phyloP scores from a whole-genome alignment of 1,140 invertebrate genomes.

The Zaprionus taronus region DNA sequence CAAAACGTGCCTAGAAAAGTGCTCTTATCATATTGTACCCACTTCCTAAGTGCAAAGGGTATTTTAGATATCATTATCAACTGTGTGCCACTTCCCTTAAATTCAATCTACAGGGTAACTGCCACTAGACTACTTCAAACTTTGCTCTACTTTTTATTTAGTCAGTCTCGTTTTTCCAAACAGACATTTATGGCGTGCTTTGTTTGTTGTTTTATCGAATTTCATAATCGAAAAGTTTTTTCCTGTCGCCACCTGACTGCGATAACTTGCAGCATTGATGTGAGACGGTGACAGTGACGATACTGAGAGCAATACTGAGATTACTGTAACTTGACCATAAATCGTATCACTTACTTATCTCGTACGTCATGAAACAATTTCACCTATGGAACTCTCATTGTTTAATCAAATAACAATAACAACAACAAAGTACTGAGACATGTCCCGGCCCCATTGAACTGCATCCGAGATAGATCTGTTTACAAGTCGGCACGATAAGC shows the following conservation, averaged over 20 bases:
- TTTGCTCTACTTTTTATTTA: neutral
- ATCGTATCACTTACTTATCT: slow-evolving; percentile 56
- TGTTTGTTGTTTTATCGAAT: slow-evolving; percentile 51
- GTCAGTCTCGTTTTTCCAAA: slow-evolving; percentile 11
- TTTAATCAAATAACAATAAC: slow-evolving; percentile 1
- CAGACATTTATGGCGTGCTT: slow-evolving; percentile 55
- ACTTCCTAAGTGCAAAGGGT: neutral
- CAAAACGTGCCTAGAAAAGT: neutral
- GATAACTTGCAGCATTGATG: neutral
- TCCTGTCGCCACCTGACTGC: neutral
- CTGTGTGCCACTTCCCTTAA: neutral
- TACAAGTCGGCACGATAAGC: slow-evolving; percentile 60
- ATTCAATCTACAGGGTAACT: neutral
- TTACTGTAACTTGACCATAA: neutral
- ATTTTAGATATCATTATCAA: slow-evolving; percentile 1
- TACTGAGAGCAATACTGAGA: neutral
- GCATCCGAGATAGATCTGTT: slow-evolving; percentile 50
- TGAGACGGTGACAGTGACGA: neutral
- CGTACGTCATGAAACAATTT: slow-evolving; percentile 34
- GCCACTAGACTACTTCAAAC: neutral
- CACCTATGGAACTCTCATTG: neutral
- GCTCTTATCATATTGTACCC: neutral
- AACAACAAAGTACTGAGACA: slow-evolving; percentile 1
- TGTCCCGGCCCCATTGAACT: slow-evolving; percentile 33
- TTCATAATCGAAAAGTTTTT: slow-evolving; percentile 5